Base-by-base conservation (phyloP, 2,888 invertebrate genomes). In the Crioceris asparagi region DNA sequence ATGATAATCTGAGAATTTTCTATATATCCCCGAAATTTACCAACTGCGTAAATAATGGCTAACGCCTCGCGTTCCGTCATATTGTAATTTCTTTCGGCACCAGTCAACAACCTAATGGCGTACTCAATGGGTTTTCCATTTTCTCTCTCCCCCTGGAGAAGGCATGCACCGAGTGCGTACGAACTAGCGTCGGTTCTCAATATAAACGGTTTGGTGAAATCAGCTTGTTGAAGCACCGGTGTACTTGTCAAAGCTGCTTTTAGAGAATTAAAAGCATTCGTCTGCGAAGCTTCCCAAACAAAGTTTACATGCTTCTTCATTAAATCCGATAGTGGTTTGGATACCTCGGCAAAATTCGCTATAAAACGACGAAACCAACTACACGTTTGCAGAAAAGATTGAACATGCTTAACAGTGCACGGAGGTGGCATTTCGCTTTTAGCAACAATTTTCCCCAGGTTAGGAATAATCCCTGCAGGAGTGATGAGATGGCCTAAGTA, bases 1-100 rank as follows among this genome's bases (percentile, higher is more conserved):
- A 68, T 48, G 1, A 44, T 44, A 14, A 65, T 60, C 1, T 46
- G 32, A 4, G 51, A 23, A 1, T 60, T 57, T 34, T 63, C 61
- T 0, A 69, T 44, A 39, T 62, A 69, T 1, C 56, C 57, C 15
- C 61, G 17, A 11, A 47, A 46, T 39, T 64, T 63, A 10, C 52
- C 34, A 1, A 63, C 43, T 3, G 60, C 59, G 50, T 50, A 64
- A 4, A 54, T 44, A 1, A 51, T 29, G 1, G 53, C 52, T 3
- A 54, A 37, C 8, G 51, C 50, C 39, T 54, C 52, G 17, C 50
- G 32, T 35, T 54, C 49, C 1, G 48, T 51, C 1, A 49, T 51
- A 3, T 27, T 34, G 31, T 53, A 54, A 26, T 53, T 54, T 6
- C 31, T 19, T 38, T 55, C 50, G 3, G 53, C 39, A 16, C 45